Conservation (phyloP, 2,113 vertebrate genomes). For the Cacatua alba region DNA sequence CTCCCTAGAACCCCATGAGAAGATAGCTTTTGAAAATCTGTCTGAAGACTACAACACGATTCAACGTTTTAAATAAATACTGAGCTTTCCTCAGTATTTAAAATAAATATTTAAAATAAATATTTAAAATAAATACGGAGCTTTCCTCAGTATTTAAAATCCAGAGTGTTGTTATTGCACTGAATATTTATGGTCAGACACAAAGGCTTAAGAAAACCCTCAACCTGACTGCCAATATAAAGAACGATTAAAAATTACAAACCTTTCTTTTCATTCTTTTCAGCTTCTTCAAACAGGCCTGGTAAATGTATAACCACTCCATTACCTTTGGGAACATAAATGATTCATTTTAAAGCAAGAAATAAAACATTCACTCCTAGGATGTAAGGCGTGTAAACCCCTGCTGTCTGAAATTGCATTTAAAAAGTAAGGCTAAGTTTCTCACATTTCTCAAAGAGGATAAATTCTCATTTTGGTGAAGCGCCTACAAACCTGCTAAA, state of each 20-base stretch:
- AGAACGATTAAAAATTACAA: slow-evolving; percentile 40
- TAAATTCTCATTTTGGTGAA: neutral
- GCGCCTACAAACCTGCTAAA: neutral
- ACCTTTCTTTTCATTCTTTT: slow-evolving; percentile 99
- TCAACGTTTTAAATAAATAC: neutral
- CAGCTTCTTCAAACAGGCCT: slow-evolving; percentile 96
- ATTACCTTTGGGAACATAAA: slow-evolving; percentile 84
- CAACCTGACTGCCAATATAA: neutral
- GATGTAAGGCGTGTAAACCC: neutral
- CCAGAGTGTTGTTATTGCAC: neutral
- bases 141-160: neutral
- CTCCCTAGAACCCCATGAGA: neutral
- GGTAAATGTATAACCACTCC: slow-evolving; percentile 97
- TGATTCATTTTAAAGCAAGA: neutral
- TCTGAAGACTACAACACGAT: neutral
- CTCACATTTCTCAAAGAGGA: neutral
- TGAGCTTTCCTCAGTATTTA: neutral
- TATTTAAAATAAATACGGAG: too few relatives aligned
- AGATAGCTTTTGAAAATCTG: neutral
- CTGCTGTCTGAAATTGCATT: neutral
- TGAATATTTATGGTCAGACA: neutral
- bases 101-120: neutral
- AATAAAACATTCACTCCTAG: neutral
- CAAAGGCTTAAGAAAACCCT: neutral
- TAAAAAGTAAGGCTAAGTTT: neutral